phyloP scores from a whole-genome alignment of 1,140 invertebrate genomes.

The Tribolium castaneum region DNA sequence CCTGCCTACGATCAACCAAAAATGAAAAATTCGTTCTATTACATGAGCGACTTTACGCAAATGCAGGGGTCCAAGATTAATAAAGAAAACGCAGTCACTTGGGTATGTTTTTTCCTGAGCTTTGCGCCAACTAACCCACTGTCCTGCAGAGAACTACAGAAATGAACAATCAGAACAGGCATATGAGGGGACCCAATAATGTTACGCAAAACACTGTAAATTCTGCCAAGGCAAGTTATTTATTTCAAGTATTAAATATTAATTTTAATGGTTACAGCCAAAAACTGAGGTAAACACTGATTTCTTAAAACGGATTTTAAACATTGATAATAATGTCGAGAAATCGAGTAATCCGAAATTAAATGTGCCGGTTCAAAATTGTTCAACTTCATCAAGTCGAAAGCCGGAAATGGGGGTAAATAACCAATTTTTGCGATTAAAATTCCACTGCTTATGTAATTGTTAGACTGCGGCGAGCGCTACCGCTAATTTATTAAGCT shows the following conservation, averaged over 20 bases:
- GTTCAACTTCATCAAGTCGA: constrained; percentile 54
- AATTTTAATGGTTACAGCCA: background rate
- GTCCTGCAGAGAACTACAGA: background rate
- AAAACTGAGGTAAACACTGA: constrained; percentile 46
- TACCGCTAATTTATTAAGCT: constrained; percentile 61
- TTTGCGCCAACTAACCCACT: background rate
- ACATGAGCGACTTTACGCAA: constrained; percentile 3
- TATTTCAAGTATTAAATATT: no score
- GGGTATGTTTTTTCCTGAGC: background rate
- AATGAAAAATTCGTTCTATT: background rate
- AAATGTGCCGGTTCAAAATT: background rate
- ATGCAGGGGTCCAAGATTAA: background rate
- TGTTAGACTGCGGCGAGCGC: constrained; percentile 48
- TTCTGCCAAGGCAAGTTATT: no score
- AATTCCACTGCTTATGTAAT: constrained; percentile 17
- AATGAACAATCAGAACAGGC: no score
- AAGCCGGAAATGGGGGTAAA: constrained; percentile 45
- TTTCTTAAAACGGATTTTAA: constrained; percentile 52
- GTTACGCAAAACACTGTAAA: no score
- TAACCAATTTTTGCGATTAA: background rate
- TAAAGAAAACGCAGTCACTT: background rate
- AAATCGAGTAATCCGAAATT: background rate
- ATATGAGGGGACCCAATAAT: no score
- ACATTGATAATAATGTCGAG: constrained; percentile 39
- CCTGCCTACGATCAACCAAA: background rate